These are phyloP conservation scores for Metopia argyrocephala DNA, from an alignment of 2,888 invertebrate genomes.

Conservation along the genomic window DNA sequence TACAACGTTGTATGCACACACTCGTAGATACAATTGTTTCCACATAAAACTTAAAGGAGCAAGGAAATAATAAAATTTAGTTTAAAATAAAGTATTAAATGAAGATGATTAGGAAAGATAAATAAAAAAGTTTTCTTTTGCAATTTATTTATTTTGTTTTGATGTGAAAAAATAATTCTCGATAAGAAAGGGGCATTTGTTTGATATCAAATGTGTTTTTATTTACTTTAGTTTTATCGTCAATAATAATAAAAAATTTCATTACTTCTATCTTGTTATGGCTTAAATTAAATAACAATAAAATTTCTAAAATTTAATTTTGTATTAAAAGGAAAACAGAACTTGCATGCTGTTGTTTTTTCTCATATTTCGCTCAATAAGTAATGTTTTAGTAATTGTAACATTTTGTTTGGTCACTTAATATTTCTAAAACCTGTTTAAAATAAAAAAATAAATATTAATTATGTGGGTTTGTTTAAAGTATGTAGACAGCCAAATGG, in stretches of 20 bases:
- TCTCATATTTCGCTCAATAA: no score
- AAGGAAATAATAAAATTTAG: constrained; percentile 62
- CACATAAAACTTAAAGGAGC: constrained; percentile 8
- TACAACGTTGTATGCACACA: constrained; percentile 9
- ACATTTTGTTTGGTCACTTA: no score
- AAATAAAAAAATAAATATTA: no score
- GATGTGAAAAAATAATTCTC: not conserved
- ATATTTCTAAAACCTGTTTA: no score
- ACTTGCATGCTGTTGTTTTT: no score
- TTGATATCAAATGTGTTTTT: constrained; percentile 14
- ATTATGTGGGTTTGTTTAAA: no score
- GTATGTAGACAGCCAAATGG: no score
- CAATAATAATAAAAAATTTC: not conserved
- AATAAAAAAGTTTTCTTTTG: constrained; percentile 28
- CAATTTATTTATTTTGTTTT: not conserved
- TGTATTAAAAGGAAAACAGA: not conserved
- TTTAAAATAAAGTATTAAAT: constrained; percentile 62
- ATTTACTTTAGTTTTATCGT: constrained; percentile 14
- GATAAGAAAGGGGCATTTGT: not conserved
- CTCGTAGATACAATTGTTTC: not conserved
- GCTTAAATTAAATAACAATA: no score
- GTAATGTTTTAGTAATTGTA: no score
- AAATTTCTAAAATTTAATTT: constrained; percentile 8
- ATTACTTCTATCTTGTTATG: not conserved
- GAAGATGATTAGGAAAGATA: constrained; percentile 56